A percentile compares a stretch with the other conserved stretches of the same genome.
These are phyloP conservation scores for Lagodon rhomboides DNA, from an alignment of 2,797 vertebrate species.

Conservation along the genomic window DNA sequence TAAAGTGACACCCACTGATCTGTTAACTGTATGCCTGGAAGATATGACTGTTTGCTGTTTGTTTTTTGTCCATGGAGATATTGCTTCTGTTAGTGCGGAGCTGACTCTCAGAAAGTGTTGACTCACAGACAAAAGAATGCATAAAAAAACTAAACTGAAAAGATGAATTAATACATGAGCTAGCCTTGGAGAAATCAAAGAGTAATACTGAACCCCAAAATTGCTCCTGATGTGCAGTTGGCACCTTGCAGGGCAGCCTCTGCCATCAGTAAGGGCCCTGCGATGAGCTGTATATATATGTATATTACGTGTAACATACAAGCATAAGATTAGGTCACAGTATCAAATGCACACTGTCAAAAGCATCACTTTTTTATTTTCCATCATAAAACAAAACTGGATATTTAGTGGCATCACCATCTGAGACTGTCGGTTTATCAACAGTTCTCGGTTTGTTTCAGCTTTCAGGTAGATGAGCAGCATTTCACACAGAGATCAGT, in stretches of 20 bases:
- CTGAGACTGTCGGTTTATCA: conserved; percentile 31
- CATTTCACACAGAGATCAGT: conserved; percentile 32
- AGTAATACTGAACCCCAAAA: too few relatives aligned
- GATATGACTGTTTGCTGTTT: conserved; percentile 52
- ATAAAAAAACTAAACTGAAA: conserved; percentile 23
- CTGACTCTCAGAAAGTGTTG: conserved; percentile 38
- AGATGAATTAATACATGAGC: conserved; percentile 25
- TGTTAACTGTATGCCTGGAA: conserved; percentile 61
- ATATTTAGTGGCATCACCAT: neutral
- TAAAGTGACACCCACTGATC: conserved; percentile 64
- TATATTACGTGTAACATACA: neutral
- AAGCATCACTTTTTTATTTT: neutral
- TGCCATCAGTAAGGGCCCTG: too few relatives aligned
- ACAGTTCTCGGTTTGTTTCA: conserved; percentile 15
- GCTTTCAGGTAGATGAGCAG: conserved; percentile 33
- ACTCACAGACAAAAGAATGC: conserved; percentile 37
- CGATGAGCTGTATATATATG: too few relatives aligned
- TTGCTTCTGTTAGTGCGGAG: conserved; percentile 22
- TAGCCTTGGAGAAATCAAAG: conserved; percentile 10
- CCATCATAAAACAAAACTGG: neutral
- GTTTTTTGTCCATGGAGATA: conserved; percentile 58
- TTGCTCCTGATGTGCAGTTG: too few relatives aligned
- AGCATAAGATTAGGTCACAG: neutral
- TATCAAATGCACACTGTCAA: conserved; percentile 4
- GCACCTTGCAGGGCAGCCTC: too few relatives aligned